Base-by-base conservation (phyloP, 2,888 invertebrate genomes). In the Leptopilina drosophilae region DNA sequence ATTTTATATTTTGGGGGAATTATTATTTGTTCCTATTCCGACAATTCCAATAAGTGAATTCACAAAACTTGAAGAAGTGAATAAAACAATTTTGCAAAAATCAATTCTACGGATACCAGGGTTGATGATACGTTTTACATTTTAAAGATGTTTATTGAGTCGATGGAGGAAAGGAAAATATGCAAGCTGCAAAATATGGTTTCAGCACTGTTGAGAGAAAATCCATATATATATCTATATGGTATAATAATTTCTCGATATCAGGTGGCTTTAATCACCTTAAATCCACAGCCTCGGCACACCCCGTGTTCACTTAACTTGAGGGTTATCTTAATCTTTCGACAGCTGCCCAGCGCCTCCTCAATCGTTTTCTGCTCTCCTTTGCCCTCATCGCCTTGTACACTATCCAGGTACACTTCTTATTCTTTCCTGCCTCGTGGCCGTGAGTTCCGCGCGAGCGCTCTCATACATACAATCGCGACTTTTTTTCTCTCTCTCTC, bases 191-290 rank as follows among this genome's bases (percentile, higher is more conserved):
- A n/a, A 73, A 73, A 73, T 73, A 86, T 80, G 88, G 87, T 86
- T 88, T 88, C 88, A 80, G 83, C 85, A 84, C 88, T 84, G 83
- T 83, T 85, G 88, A 87, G 42, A 42, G 8, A 42, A 42, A 33
- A 33, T 33, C 1, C 33, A 33, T 33, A 33, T 33, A 33, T 33
- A 33, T 33, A 33, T 9, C 90, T 89, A 88, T 88, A 88, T 87
- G 88, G 88, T 88, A 89, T 90, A 90, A 91, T 90, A 91, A 91
- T 91, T 46, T 90, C 88, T 89, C 87, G 88, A 90, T 91, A 91
- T 91, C 91, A 89, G 90, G 90, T 91, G 90, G 89, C 90, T 91
- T 91, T 91, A 90, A 91, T 91, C 91, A 90, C 87, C 90, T 91
- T 91, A 91, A 91, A 91, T 91, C 91, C 91, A 91, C 91, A 91